Evolutionary conservation across 2,888 invertebrate genomes (phyloP), one percentile per base, ranked within the genome.

Genomic region (Oscheius sp.): DNA sequence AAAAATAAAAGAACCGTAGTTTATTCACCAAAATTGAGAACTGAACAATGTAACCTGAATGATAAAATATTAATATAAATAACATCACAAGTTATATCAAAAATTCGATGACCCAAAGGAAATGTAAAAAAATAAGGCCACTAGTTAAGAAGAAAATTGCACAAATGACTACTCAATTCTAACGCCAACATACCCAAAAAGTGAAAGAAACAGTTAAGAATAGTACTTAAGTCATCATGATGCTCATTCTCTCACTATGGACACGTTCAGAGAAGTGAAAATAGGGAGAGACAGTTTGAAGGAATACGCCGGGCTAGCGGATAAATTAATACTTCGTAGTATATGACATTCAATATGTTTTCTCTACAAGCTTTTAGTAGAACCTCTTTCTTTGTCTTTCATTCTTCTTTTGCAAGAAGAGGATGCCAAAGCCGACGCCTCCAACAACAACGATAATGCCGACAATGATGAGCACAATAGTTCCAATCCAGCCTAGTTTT

Each of bases 401-500:
- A 86, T 93, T 93, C 70, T 92, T 91, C 86, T 95, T 95, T 87
- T 94, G 94, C 87, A 95, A 95, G 87, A 93, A 92, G 90, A 95
- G 92, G 72, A 95, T 92, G 30, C 92, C 94, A 64, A 95, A 90
- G 2, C 95, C 92, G 0, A 92, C 91, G 73, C 92, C 90, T 0
- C 92, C 93, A 47, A 93, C 92, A 9, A 95, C 87, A 2, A 92
- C 92, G 28, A 96, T 89, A 61, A 95, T 91, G 14, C 92, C 92
- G 61, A 92, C 89, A 78, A 97, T 89, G 89, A 96, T 91, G 71
- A 94, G 90, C 4, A 82, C 30, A 2, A 95, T 89, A 88, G 96
- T 94, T 62, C 95, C 75, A 64, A 94, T 90, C 59, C 94, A 95
- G 2, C 94, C 93, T 89, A 94, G 90, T 24, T 93, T 91, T 0